Evolutionary conservation across 1,140 invertebrate genomes (phyloP).

Genomic region (Megathymus violae): DNA sequence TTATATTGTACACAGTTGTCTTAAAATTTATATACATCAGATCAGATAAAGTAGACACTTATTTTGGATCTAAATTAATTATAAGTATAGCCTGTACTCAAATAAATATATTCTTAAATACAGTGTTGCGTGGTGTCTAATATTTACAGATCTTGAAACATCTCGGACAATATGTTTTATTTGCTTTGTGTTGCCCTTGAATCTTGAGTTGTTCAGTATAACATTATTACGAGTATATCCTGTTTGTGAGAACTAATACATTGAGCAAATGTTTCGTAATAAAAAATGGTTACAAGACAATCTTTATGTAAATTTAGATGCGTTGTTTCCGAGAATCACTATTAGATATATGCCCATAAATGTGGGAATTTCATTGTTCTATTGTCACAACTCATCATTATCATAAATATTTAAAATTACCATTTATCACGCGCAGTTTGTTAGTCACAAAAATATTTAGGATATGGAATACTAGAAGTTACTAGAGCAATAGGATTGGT

Average conservation of each 20-base stretch:
- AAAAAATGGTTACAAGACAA: slow-evolving; percentile 9
- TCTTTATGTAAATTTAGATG: slow-evolving; percentile 33
- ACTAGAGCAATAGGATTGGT: no score
- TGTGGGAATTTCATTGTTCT: slow-evolving; percentile 78
- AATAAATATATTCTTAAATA: no score
- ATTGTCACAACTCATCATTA: slow-evolving; percentile 74
- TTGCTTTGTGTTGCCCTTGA: background rate
- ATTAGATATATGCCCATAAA: slow-evolving; percentile 55
- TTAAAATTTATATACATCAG: no score
- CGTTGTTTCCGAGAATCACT: slow-evolving; percentile 62
- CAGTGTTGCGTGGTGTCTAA: no score
- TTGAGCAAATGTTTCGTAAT: slow-evolving; percentile 22
- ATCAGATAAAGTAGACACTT: no score
- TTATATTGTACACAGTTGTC: no score
- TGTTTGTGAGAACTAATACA: slow-evolving; percentile 12
- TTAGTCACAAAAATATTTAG: slow-evolving; percentile 11
- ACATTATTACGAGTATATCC: background rate
- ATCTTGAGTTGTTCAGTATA: background rate
- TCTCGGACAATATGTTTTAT: background rate
- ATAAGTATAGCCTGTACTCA: no score
- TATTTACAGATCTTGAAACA: slow-evolving; percentile 4
- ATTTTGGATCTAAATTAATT: no score
- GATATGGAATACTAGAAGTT: background rate
- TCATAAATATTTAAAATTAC: slow-evolving; percentile 64
- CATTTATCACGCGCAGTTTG: slow-evolving; percentile 60